Evolutionary conservation across 2,888 invertebrate genomes (phyloP).

Genomic region (Cheilosia vernalis): DNA sequence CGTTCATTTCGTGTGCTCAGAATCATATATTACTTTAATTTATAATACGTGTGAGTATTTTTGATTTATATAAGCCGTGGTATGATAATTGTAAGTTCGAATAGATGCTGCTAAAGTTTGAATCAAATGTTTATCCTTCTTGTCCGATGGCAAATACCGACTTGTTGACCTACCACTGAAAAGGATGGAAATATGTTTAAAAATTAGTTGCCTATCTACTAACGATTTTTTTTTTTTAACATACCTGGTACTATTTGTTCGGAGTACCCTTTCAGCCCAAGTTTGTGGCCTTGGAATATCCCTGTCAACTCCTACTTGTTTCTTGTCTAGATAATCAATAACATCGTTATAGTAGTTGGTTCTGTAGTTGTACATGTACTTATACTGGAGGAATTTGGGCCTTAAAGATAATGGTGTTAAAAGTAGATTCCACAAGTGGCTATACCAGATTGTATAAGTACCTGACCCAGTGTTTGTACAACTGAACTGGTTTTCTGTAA

Average conservation of each 20-base stretch:
- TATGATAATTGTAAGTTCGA: conserved; percentile 89
- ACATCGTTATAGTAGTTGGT: conserved; percentile 94
- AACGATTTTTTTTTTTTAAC: not conserved
- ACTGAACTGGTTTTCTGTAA: conserved; percentile 87
- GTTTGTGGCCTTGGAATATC: conserved; percentile 92
- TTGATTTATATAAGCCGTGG: conserved; percentile 89
- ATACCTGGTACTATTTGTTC: conserved; percentile 86
- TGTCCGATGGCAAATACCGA: conserved; percentile 78
- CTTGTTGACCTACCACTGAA: conserved; percentile 79
- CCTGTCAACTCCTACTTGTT: conserved; percentile 87
- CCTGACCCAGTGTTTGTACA: conserved; percentile 92
- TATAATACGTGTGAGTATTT: conserved; percentile 86
- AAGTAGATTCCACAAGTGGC: not conserved
- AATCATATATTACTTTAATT: conserved; percentile 61
- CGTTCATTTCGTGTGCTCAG: not conserved
- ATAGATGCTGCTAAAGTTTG: conserved; percentile 87
- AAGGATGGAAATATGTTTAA: conserved; percentile 33
- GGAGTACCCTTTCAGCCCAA: conserved; percentile 92
- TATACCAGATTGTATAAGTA: conserved; percentile 78
- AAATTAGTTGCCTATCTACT: not conserved
- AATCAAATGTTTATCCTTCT: conserved; percentile 85
- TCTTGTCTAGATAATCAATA: conserved; percentile 91
- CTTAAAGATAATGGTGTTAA: conserved; percentile 82
- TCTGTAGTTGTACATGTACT: conserved; percentile 92
- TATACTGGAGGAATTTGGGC: conserved; percentile 92